These are phyloP conservation scores for Acrocephalus arundinaceus DNA, from an alignment of 2,113 vertebrate genomes.

Conservation along the genomic window DNA sequence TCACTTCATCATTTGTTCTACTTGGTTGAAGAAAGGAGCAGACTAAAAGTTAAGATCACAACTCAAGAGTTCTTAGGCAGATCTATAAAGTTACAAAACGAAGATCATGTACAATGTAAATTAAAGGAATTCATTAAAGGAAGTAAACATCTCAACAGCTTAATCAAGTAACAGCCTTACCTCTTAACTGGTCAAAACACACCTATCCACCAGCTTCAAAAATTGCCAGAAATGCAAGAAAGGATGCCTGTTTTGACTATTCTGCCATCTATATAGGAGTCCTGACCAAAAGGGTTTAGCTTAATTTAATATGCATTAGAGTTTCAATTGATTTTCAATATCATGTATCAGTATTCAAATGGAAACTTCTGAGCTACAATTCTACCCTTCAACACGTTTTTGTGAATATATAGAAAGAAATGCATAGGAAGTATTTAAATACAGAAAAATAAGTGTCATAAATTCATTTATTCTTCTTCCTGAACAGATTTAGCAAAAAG, in stretches of 20 bases:
- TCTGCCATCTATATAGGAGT: neutral
- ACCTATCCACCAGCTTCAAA: neutral
- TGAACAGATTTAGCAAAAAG: neutral
- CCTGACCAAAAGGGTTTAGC: neutral
- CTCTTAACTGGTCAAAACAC: neutral
- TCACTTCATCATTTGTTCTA: neutral
- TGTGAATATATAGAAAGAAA: neutral
- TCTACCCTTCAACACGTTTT: neutral
- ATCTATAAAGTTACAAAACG: neutral
- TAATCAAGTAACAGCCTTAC: neutral
- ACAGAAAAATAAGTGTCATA: neutral
- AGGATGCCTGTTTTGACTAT: neutral
- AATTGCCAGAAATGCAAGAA: neutral
- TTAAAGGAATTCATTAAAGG: neutral
- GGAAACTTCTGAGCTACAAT: neutral
- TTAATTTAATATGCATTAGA: neutral
- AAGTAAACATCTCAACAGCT: neutral
- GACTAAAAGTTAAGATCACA: neutral
- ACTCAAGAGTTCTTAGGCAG: neutral
- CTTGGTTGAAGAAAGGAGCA: neutral
- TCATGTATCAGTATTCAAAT: neutral
- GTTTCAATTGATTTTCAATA: neutral
- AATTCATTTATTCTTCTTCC: neutral
- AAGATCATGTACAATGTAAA: fast-evolving
- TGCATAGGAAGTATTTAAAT: neutral